Evolutionary conservation across 2,888 invertebrate genomes (phyloP).

Genomic region (Hedychridium roseum): DNA sequence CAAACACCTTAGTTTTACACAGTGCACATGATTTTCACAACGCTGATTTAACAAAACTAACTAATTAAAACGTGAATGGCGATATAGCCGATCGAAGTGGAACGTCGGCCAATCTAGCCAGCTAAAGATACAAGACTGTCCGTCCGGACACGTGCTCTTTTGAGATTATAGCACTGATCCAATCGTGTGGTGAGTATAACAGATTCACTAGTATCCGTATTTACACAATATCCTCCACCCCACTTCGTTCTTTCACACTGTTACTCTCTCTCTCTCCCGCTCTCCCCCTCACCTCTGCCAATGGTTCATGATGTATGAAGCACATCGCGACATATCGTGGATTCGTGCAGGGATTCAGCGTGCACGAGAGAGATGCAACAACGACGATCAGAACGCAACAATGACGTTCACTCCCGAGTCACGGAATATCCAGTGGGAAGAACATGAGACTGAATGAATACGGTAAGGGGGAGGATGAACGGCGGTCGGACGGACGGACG

Average conservation of each 20-base stretch:
- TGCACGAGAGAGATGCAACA: conserved; percentile 26
- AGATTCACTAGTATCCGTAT: too few relatives aligned
- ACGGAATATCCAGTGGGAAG: conserved; percentile 36
- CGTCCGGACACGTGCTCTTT: conserved; percentile 34
- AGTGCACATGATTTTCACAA: conserved; percentile 29
- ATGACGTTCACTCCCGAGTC: conserved; percentile 30
- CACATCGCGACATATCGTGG: too few relatives aligned
- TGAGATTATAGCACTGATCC: too few relatives aligned
- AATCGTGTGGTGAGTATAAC: too few relatives aligned
- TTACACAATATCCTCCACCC: too few relatives aligned
- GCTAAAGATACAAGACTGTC: too few relatives aligned
- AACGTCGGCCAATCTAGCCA: too few relatives aligned
- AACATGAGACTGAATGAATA: conserved; percentile 46
- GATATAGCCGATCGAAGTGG: conserved; percentile 25
- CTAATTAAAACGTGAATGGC: conserved; percentile 27
- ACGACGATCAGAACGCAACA: conserved; percentile 20
- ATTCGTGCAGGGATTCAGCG: too few relatives aligned
- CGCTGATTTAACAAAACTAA: conserved; percentile 17
- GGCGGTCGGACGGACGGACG: conserved; percentile 40
- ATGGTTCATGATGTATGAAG: too few relatives aligned
- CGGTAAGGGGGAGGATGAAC: conserved; percentile 45
- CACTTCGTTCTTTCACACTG: too few relatives aligned
- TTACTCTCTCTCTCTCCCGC: not conserved
- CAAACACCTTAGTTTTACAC: conserved; percentile 8
- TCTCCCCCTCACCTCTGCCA: not conserved